Conservation (phyloP, 2,113 vertebrate genomes). For the Siphamia tubifer region DNA sequence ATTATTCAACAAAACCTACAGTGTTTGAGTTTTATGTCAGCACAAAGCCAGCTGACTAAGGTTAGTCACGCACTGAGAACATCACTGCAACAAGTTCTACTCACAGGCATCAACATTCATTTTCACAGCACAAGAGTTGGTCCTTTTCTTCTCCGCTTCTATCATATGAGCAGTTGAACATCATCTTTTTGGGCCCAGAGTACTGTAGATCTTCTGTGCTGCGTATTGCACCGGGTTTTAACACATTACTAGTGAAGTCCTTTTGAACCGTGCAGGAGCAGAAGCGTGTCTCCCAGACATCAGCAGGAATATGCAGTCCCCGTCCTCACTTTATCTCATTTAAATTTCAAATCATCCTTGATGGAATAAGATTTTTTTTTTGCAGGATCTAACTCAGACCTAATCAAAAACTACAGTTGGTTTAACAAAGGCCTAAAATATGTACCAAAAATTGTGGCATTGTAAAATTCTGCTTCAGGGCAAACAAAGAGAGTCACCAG, state of each 20-base stretch:
- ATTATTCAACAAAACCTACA: conserved; percentile 44
- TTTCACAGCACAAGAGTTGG: not conserved
- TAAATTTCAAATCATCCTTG: not conserved
- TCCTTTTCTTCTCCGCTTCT: not conserved
- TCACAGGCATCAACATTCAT: conserved; percentile 10
- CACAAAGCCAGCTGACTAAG: conserved; percentile 29
- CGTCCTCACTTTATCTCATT: conserved; percentile 18
- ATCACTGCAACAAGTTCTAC: not conserved
- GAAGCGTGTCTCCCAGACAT: not conserved
- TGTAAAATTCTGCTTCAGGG: not conserved
- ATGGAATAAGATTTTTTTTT: not conserved
- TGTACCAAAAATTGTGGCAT: not conserved
- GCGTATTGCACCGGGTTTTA: not conserved
- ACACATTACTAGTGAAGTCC: conserved; percentile 18
- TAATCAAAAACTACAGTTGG: not conserved
- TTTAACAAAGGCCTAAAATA: conserved; percentile 17
- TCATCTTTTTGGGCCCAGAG: not conserved
- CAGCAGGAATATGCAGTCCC: not conserved
- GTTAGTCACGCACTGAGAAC: conserved; percentile 29
- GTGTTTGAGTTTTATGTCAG: conserved; percentile 52
- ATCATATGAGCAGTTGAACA: conserved; percentile 14
- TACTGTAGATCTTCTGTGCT: not conserved
- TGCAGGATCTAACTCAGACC: too few relatives aligned
- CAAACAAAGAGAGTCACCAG: not conserved
- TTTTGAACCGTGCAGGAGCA: not conserved